phyloP scores from a whole-genome alignment of 2,797 vertebrate species.

The Limosa lapponica region DNA sequence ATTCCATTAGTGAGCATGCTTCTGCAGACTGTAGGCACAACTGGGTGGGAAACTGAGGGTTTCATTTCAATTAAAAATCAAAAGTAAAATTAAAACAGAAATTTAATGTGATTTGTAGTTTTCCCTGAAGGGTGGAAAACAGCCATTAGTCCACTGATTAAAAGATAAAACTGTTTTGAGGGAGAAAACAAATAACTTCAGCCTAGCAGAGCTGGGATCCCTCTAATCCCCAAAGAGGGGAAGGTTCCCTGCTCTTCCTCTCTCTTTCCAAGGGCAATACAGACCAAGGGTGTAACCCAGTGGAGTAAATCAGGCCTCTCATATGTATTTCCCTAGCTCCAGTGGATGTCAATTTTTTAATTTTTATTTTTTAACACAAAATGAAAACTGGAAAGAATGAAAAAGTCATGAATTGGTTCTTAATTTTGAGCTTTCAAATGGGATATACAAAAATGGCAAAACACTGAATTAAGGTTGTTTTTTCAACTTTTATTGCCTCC shows the following conservation, averaged over 20 bases:
- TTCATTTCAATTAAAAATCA: not conserved
- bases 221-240: not conserved
- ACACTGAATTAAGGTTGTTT: not conserved
- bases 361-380: not conserved
- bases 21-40: slow-evolving; percentile 28
- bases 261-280: not conserved
- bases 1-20: not conserved
- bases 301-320: not conserved
- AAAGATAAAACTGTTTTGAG: not conserved
- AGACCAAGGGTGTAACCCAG: not conserved
- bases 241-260: not conserved
- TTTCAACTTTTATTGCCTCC: not conserved
- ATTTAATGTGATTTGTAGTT: not conserved
- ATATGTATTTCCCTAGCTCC: not conserved
- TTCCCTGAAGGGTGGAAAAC: not conserved
- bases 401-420: not conserved
- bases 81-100: not conserved
- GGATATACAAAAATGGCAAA: not conserved
- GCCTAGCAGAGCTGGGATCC: not conserved
- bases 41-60: not conserved
- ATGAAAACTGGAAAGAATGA: not conserved
- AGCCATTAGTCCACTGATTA: not conserved
- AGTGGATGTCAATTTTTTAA: not conserved
- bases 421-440: not conserved
- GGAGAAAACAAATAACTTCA: not conserved